Evolutionary conservation across 2,888 invertebrate species (phyloP), one percentile per base, ranked within the genome.

Genomic region (Proisotoma minuta): DNA sequence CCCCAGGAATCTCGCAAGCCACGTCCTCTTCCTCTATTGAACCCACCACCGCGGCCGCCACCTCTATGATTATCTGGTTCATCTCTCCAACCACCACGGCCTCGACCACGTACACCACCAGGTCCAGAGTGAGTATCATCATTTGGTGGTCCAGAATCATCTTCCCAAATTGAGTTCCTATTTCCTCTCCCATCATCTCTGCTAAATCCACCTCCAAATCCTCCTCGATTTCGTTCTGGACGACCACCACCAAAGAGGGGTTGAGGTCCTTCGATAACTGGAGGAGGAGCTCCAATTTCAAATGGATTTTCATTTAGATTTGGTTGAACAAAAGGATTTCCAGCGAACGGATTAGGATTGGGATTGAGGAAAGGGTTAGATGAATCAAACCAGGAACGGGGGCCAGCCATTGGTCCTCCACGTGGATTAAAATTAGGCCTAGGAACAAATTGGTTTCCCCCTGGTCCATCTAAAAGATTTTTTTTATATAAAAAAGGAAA

Each of bases 351-450:
- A 29, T 60, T 68, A 2, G 71, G 73, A 29, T 60, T 68, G 2
- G 71, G 73, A 60, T 73, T 72, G 12, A 73, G 48, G 51, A 73
- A 73, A 0, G 72, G 73, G 57, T 73, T 73, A 26, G 57, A 54
- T 8, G 64, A 57, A 28, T 62, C 62, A 18, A 64, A 62, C 27
- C 52, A 61, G 12, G 39, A 27, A 15, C 62, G 40, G 22, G 65
- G 65, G 18, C 63, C 59, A 2, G 10, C 47, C 22, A 54, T 28
- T 8, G 49, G 62, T n/a, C 56, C 57, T 20, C 47, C 27, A 34
- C 28, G 28, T 27, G 48, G 57, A 47, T 57, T 57, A 34, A 57
- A 60, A 50, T 5, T 5, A n/a, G 39, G 27, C 15, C 59, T 48
- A 22, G 50, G 63, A 28, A 53, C 59, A 18, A 59, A 56, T 24